Evolutionary conservation across 2,888 invertebrate species (phyloP), one percentile per base, ranked within the genome.

Genomic region (Drosophila recens): DNA sequence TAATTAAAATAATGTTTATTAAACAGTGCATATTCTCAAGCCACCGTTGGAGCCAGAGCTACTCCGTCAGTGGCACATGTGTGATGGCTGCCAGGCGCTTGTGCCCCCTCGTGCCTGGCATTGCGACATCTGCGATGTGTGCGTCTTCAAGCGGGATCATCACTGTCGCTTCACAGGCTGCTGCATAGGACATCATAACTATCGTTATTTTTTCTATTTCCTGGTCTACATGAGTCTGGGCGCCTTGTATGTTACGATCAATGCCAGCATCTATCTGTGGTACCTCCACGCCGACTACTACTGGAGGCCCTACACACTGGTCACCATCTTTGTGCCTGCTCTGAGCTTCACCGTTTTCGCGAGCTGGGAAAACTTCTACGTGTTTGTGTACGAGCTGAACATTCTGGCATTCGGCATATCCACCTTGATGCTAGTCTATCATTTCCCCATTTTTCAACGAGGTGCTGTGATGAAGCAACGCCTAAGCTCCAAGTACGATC

Each of bases 31-130:
- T 52, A 72, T 91, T 3, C 69, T 92, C 1, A 83, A 76, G 43
- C 91, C 93, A 0, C 92, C 91, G 0, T 90, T 93, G 30, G 94
- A 95, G 4, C 58, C 77, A 0, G 76, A 75, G 1, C 45, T 75
- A 23, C 78, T 87, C 1, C 81, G 82, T 6, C 67, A 75, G 13
- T 98, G 97, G 97, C 94, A 94, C 71, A 94, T 96, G 79, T 99
- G 99, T 92, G 90, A 94, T 1, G 93, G 93, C 0, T 99, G 99
- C 40, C 96, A 97, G 91, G 93, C 94, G 43, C 70, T 95, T 20
- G 94, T 95, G 8, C 97, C 97, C 1, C 97, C 98, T 0, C 94
- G 99, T 38, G 95, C 98, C 1, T 98, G 97, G 95, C 99, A 99
- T 90, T 99, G 99, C 91, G 94, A 94, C 61, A 94, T 94, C 6